These are phyloP conservation scores for Siniperca obscura DNA, from an alignment of 2,797 vertebrate genomes.

Conservation along the genomic window DNA sequence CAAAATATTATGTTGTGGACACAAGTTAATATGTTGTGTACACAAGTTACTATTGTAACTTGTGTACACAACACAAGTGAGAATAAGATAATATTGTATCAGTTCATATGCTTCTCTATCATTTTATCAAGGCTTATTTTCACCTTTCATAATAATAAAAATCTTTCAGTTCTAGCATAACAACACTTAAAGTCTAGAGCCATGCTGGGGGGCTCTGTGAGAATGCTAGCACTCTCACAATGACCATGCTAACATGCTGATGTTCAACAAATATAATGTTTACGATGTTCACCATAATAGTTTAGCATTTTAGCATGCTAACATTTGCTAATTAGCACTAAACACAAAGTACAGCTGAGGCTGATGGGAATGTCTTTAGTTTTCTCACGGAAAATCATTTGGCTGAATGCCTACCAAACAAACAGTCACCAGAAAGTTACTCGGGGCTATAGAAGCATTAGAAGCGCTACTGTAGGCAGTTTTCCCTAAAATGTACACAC, in stretches of 20 bases:
- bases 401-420: constrained; percentile 4
- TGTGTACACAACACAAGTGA: too few species aligned
- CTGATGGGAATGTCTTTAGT: too few species aligned
- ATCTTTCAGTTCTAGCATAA: neutral
- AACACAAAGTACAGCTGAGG: too few species aligned
- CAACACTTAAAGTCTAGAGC: too few species aligned
- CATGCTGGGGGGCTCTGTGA: too few species aligned
- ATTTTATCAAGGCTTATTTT: constrained; percentile 2
- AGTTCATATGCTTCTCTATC: neutral
- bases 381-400: constrained; percentile 8
- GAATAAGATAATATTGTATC: neutral
- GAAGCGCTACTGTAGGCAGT: neutral
- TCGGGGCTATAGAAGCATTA: neutral
- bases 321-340: neutral
- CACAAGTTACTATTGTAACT: neutral
- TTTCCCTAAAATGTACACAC: neutral
- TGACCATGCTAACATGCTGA: too few species aligned
- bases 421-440: neutral
- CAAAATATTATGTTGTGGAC: neutral
- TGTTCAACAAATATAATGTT: too few species aligned
- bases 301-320: too few species aligned
- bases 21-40: neutral
- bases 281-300: neutral
- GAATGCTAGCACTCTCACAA: too few species aligned
- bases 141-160: neutral